Conservation (phyloP, 35 echinoderm and acorn worm species). For the Patiria miniata region DNA sequence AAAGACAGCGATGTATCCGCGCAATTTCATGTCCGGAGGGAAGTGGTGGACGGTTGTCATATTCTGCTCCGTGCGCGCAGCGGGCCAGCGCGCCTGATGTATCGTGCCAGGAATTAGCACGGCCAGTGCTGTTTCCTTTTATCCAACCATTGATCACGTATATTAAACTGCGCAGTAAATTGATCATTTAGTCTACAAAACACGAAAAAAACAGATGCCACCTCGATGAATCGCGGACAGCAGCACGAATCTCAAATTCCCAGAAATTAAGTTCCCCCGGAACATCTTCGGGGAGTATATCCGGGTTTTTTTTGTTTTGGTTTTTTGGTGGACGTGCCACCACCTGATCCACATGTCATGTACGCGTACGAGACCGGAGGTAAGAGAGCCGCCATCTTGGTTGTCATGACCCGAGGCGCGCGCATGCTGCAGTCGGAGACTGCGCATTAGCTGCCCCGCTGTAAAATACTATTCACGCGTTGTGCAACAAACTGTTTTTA, state of each 20-base stretch:
- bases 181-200: background rate
- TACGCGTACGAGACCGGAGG: background rate
- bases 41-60: too few species aligned
- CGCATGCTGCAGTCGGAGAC: too few species aligned
- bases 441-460: too few species aligned
- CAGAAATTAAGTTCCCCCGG: too few species aligned
- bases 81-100: too few species aligned
- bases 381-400: background rate
- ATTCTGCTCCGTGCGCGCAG: too few species aligned
- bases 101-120: too few species aligned
- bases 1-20: too few species aligned
- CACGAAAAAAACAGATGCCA: background rate
- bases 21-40: too few species aligned
- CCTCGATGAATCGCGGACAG: background rate
- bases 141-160: background rate
- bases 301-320: too few species aligned
- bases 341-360: slow-evolving; percentile 14
- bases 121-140: background rate
- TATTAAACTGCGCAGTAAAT: background rate
- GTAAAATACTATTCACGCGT: too few species aligned
- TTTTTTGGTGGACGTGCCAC: background rate
- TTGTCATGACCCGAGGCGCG: background rate
- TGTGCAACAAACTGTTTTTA: too few species aligned
- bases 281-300: background rate
- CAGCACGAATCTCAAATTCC: background rate